Evolutionary conservation across 2,888 invertebrate genomes (phyloP), one percentile per base, ranked within the genome.

Genomic region (Hirtodrosophila duncani): DNA sequence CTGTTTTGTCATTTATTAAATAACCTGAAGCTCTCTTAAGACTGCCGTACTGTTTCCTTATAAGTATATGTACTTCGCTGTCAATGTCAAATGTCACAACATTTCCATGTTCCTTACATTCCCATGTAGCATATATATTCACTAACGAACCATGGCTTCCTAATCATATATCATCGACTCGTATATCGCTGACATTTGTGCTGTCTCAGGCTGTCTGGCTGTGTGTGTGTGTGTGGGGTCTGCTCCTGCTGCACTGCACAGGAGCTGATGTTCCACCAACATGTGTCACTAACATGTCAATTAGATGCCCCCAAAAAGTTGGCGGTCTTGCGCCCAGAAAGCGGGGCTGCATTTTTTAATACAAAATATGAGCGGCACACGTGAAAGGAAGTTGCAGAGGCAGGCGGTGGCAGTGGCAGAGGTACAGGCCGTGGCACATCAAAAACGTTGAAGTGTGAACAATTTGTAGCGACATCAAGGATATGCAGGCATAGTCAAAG

Each of bases 401-500:
- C 8, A 36, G 34, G 34, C 21, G 17, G 26, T 24, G 10, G 13
- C 26, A 36, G 33, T 42, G 37, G 26, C 4, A 18, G 11, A 21
- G 14, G 10, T 10, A 30, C 23, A 5, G 16, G 14, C 39, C 36
- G 37, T 56, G 50, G 33, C 38, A 17, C 42, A 30, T 45, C 26
- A 41, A 70, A 70, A 83, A 80, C 53, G 75, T 60, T 82, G 82
- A 83, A 81, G 81, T 81, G 81, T 83, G 81, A 83, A 83, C 83
- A 82, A 78, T 80, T 80, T 60, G 64, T 67, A 50, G 63, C 36
- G 48, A 52, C n/a, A n/a, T n/a, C n/a, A 48, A 81, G 79, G 60
- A 74, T 67, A 66, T 56, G 46, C 41, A 45, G 41, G 9, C 18
- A 8, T 17, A 7, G 3, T 20, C 3, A 10, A 9, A 4, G 9